Evolutionary conservation across 2,888 invertebrate species (phyloP).

Genomic region (Orchestes rusci): DNA sequence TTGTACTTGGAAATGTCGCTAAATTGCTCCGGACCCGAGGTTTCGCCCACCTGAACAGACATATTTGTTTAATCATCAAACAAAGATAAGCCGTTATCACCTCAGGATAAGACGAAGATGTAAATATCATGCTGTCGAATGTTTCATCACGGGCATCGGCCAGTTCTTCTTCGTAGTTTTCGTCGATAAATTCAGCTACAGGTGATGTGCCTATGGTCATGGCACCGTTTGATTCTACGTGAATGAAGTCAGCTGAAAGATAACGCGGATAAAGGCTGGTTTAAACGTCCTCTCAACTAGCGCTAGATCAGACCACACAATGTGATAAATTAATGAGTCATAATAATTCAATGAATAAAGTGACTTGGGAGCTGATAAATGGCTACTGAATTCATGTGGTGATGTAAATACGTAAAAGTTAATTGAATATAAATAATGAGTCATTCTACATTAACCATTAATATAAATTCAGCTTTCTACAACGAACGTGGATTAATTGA

Average conservation of each 20-base stretch:
- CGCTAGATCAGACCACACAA: no score
- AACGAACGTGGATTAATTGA: not conserved
- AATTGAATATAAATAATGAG: not conserved
- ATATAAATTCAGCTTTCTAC: not conserved
- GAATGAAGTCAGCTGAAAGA: slow-evolving; percentile 39
- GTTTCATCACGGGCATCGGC: slow-evolving; percentile 52
- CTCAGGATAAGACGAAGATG: slow-evolving; percentile 41
- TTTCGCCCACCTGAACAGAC: slow-evolving; percentile 15
- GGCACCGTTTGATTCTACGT: slow-evolving; percentile 39
- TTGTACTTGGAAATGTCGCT: slow-evolving; percentile 64
- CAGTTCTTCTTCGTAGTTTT: slow-evolving; percentile 84
- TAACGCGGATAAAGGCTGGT: no score
- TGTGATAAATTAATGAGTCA: not conserved
- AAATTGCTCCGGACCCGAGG: slow-evolving; percentile 34
- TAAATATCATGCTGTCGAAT: slow-evolving; percentile 39
- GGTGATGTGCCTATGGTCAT: slow-evolving; percentile 51
- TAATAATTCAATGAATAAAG: not conserved
- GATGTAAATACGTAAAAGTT: no score
- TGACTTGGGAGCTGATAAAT: no score
- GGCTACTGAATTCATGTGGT: no score
- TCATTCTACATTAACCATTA: not conserved
- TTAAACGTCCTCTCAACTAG: no score
- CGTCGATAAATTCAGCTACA: slow-evolving; percentile 81
- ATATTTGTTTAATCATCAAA: not conserved
- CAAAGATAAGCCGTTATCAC: slow-evolving; percentile 37